Percentiles rank a stretch among this genome's conserved stretches.
These are phyloP conservation scores for Leuctra nigra DNA, from an alignment of 2,888 invertebrate genomes.

Conservation along the genomic window DNA sequence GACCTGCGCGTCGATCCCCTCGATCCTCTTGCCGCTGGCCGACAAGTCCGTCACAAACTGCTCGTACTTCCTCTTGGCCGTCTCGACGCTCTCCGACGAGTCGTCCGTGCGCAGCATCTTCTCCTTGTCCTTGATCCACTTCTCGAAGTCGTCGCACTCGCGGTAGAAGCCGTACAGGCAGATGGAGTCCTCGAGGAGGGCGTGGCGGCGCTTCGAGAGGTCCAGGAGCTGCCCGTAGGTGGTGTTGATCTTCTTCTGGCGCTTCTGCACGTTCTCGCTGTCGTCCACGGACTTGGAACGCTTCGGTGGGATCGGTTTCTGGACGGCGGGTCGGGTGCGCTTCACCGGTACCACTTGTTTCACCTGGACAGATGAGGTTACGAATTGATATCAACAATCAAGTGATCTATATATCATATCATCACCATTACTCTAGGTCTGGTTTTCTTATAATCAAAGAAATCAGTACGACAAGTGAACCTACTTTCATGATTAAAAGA, in stretches of 20 bases:
- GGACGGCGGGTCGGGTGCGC: slow-evolving; percentile 35
- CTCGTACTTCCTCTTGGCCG: slow-evolving; percentile 92
- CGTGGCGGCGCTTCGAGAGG: slow-evolving; percentile 58
- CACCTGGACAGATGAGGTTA: too few relatives aligned
- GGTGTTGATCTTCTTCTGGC: slow-evolving; percentile 70
- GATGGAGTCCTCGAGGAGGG: slow-evolving; percentile 85
- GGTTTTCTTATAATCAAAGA: too few relatives aligned
- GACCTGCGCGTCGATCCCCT: slow-evolving; percentile 81
- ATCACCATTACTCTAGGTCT: too few relatives aligned
- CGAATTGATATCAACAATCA: too few relatives aligned
- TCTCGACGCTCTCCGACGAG: slow-evolving; percentile 81
- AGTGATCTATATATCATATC: too few relatives aligned
- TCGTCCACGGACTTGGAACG: slow-evolving; percentile 47
- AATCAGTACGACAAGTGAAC: too few relatives aligned
- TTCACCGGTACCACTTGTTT: slow-evolving; percentile 78
- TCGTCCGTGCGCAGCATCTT: slow-evolving; percentile 77
- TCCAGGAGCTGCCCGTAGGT: slow-evolving; percentile 76
- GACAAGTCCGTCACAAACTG: slow-evolving; percentile 94
- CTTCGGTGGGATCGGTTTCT: slow-evolving; percentile 32
- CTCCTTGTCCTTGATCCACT: slow-evolving; percentile 96
- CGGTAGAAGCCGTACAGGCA: slow-evolving; percentile 88
- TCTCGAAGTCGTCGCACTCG: slow-evolving; percentile 96
- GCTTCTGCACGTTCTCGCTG: slow-evolving; percentile 70
- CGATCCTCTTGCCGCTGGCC: slow-evolving; percentile 85
- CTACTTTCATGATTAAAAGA: too few relatives aligned